phyloP scores from a whole-genome alignment of 2,797 vertebrate genomes.

The Parauchenoglanis punctatus region DNA sequence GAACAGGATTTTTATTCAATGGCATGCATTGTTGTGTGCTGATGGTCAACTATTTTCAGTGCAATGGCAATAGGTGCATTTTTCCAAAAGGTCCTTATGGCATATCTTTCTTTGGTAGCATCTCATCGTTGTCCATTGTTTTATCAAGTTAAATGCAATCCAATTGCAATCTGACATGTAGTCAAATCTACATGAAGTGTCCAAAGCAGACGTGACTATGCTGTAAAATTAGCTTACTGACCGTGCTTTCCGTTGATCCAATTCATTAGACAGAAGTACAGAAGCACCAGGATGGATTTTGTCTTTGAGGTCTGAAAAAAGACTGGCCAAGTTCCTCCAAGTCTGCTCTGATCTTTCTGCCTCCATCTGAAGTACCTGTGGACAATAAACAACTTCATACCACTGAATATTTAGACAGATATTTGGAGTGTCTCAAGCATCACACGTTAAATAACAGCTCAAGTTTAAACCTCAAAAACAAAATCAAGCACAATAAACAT shows the following conservation, averaged over 20 bases:
- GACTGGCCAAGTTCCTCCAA: conserved; percentile 66
- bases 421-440: not conserved
- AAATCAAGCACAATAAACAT: not conserved
- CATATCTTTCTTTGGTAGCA: not conserved
- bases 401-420: not conserved
- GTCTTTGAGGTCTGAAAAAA: conserved; percentile 56
- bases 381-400: conserved; percentile 28
- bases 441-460: not conserved
- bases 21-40: not conserved
- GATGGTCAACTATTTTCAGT: not conserved
- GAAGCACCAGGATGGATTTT: conserved; percentile 57
- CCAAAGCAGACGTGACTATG: not conserved
- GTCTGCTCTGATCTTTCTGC: conserved; percentile 67
- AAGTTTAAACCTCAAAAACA: not conserved
- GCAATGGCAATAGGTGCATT: not conserved
- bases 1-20: not conserved
- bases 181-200: not conserved
- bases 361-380: conserved; percentile 80
- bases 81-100: not conserved
- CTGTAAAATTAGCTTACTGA: conserved; percentile 54
- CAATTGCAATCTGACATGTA: not conserved
- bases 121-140: not conserved
- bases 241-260: conserved; percentile 66
- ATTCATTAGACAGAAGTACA: conserved; percentile 54
- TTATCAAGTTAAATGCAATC: not conserved